Evolutionary conservation across 2,888 invertebrate genomes (phyloP), one percentile per base, ranked within the genome.

Genomic region (Lottia gigantea): DNA sequence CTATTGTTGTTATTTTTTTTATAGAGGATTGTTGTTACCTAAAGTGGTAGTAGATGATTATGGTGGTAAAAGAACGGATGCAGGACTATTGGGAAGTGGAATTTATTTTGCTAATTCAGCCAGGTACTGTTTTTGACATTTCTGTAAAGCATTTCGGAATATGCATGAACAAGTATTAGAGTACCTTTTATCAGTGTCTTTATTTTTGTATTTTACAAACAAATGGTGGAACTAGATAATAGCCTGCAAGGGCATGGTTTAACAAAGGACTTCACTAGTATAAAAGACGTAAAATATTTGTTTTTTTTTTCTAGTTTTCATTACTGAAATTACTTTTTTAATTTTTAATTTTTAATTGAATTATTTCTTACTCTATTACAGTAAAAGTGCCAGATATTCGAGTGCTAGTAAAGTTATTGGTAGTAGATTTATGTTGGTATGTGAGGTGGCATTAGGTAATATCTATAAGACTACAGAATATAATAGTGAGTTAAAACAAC

Each of bases 71-170:
- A 75, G 86, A 62, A 83, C 85, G n/a, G 87, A 88, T 74, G 81
- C 81, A 26, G 88, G 88, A 16, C 83, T 82, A 80, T 81, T 88
- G 66, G 88, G 88, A 49, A 76, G 80, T 73, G 88, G 88, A 11
- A 83, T 88, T 49, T 88, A 88, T 74, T 88, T 88, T 76, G 83
- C 86, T 11, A 85, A 84, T 75, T 76, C 80, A 64, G 79, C 85
- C 63, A 84, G 83, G 86, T 86, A 70, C 45, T 72, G 68, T n/a
- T 46, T 46, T 26, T 64, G 26, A n/a, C 0, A 40, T 14, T 4
- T 25, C 26, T 47, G 14, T 23, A 7, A 14, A 46, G 16, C 16
- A 65, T 49, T 40, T 11, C 6, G 11, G 1, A n/a, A n/a, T n/a
- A n/a, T n/a, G n/a, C n/a, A n/a, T n/a, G n/a, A n/a, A n/a, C n/a